These are phyloP conservation scores for human (Homo sapiens) DNA, from an alignment of 2,113 vertebrate genomes.

Conservation along the genomic window GRCh38 chr1:173212001-173212500, in stretches of 20 bases:
- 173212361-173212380: background rate
- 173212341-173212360: constrained; percentile 4
- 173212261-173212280: background rate
- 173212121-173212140: background rate
- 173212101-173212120: background rate
- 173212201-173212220: background rate
- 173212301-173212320: background rate
- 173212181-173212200: background rate
- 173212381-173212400: background rate
- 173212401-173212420: background rate
- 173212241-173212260: background rate
- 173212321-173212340: background rate
- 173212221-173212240: too few species aligned
- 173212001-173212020: background rate
- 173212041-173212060: background rate
- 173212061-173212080: background rate
- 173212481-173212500: background rate
- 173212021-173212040: background rate
- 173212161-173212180: background rate
- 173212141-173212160: background rate
- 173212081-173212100: background rate
- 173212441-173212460: background rate
- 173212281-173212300: background rate
- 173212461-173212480: background rate
- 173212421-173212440: background rate